Conservation (phyloP, 2,888 invertebrate species). For the Macroteleia sp. region DNA sequence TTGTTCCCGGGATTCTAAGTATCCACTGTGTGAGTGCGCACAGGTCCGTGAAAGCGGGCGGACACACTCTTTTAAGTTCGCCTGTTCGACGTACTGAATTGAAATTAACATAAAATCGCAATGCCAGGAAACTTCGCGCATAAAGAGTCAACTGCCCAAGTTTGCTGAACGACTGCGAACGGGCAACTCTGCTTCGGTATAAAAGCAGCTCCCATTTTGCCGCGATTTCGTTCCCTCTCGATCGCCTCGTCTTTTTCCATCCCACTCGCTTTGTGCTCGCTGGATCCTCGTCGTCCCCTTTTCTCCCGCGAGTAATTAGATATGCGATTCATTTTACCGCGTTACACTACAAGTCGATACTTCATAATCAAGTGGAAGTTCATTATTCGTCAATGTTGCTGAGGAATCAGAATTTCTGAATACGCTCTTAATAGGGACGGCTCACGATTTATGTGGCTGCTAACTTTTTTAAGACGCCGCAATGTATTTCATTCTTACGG, state of each 20-base stretch:
- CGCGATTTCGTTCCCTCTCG: conserved; percentile 39
- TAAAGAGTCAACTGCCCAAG: conserved; percentile 83
- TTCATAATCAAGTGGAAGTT: conserved; percentile 50
- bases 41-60: conserved; percentile 64
- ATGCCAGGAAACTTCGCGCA: conserved; percentile 81
- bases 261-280: conserved; percentile 44
- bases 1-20: conserved; percentile 69
- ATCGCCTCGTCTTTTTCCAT: too few species aligned
- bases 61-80: conserved; percentile 76
- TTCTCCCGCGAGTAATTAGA: conserved; percentile 71
- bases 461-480: conserved; percentile 22
- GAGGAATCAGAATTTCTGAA: conserved; percentile 34
- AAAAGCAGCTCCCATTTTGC: conserved; percentile 69
- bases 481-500: conserved; percentile 11
- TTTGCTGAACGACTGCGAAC: conserved; percentile 78
- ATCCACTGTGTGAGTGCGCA: conserved; percentile 68
- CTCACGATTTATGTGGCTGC: conserved; percentile 9
- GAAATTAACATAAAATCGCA: conserved; percentile 83
- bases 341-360: conserved; percentile 48
- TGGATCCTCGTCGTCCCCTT: background rate
- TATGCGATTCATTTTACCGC: conserved; percentile 67
- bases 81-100: conserved; percentile 78
- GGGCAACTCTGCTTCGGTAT: conserved; percentile 76
- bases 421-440: conserved; percentile 7
- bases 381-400: conserved; percentile 45